These are phyloP conservation scores for Drosophila hydei DNA, from an alignment of 1,140 invertebrate species.

Conservation along the genomic window DNA sequence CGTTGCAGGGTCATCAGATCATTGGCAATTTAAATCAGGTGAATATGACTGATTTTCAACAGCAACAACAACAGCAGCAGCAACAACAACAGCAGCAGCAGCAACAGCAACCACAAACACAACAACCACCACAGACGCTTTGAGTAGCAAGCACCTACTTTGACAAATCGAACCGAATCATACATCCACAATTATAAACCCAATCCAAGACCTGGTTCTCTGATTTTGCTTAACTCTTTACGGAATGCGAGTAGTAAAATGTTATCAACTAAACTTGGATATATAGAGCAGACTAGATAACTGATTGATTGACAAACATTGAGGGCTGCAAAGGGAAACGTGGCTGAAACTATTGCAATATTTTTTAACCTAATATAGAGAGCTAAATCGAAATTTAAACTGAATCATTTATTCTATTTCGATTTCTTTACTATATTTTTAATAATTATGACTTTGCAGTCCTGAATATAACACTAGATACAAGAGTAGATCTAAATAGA, in stretches of 20 bases:
- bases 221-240: constrained; percentile 33
- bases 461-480: no score
- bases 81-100: constrained; percentile 57
- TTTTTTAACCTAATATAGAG: no score
- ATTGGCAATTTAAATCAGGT: constrained; percentile 83
- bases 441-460: no score
- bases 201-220: constrained; percentile 27
- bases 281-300: constrained; percentile 7
- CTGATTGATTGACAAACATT: background rate
- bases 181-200: constrained; percentile 21
- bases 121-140: constrained; percentile 75
- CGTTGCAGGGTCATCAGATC: constrained; percentile 83
- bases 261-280: constrained; percentile 17
- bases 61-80: constrained; percentile 62
- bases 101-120: constrained; percentile 51
- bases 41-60: constrained; percentile 83
- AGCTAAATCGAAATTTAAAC: no score
- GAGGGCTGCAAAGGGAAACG: background rate
- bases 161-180: constrained; percentile 36
- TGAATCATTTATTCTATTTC: no score
- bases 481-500: no score
- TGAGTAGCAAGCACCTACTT: constrained; percentile 50
- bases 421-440: no score
- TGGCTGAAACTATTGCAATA: background rate
- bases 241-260: constrained; percentile 43